These are phyloP conservation scores for Sinopyrophorus schimmeli DNA, from an alignment of 2,888 invertebrate genomes.

Conservation along the genomic window DNA sequence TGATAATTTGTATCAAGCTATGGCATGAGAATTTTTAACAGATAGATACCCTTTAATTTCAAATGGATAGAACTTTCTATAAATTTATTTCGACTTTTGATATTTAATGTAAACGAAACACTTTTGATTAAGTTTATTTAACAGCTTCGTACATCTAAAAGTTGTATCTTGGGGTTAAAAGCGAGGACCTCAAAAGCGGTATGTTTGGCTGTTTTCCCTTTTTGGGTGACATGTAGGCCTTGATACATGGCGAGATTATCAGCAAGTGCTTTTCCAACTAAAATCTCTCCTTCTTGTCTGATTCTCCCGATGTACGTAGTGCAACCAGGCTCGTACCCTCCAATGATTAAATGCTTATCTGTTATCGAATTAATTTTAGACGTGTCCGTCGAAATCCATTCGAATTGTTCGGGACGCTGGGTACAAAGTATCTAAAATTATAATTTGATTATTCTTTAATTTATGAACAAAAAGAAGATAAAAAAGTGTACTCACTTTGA, in stretches of 20 bases:
- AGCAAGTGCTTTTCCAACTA: neutral
- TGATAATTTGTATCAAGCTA: too few relatives aligned
- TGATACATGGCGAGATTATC: too few relatives aligned
- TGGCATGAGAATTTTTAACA: too few relatives aligned
- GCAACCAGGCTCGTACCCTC: slow-evolving; percentile 14
- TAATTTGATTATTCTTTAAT: too few relatives aligned
- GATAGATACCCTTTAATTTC: too few relatives aligned
- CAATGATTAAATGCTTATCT: slow-evolving; percentile 6
- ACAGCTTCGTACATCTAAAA: too few relatives aligned
- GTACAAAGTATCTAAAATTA: slow-evolving; percentile 19
- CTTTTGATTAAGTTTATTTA: too few relatives aligned
- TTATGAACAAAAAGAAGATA: too few relatives aligned
- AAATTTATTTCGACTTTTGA: too few relatives aligned
- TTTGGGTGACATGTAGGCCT: neutral
- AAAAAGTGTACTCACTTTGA: slow-evolving; percentile 8
- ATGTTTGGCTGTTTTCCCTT: neutral
- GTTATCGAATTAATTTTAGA: slow-evolving; percentile 2
- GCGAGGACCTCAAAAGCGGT: neutral
- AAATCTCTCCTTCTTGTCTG: neutral
- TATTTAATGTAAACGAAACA: too few relatives aligned
- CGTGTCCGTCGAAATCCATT: slow-evolving; percentile 16
- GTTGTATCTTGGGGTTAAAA: too few relatives aligned
- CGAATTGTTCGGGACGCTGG: slow-evolving; percentile 16
- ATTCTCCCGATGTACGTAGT: slow-evolving; percentile 19
- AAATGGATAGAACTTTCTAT: too few relatives aligned